Base-by-base conservation (phyloP, 1,140 invertebrate genomes). In the Habropoda laboriosa region DNA sequence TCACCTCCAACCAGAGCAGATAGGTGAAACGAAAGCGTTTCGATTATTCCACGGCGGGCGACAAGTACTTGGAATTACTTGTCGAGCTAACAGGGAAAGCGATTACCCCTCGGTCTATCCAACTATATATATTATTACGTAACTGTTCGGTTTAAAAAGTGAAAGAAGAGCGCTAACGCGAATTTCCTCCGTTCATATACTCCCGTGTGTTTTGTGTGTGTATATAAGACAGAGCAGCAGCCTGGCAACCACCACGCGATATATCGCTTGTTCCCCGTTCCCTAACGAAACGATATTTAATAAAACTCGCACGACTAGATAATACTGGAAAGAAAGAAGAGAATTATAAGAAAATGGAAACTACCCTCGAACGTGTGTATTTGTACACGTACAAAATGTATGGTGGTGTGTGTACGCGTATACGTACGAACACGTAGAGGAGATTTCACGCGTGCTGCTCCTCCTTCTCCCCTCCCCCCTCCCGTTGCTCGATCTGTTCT, bases 251-350 rank as follows among this genome's bases (percentile, higher is more conserved):
- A 38, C n/a, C 79, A 67, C 83, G 79, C 80, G 53, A 1, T 18
- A n/a, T 63, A 63, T 72, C 71, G 49, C 75, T 30, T 79, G 18
- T 38, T 55, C 38, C 75, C 64, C 40, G 30, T 86, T 75, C 73
- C 80, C 57, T 32, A 35, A 40, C 51, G 75, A 80, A 86, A 89
- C 82, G 87, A 88, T 89, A 88, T 91, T 57, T 89, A 90, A 91
- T 88, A 88, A 91, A 90, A 91, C 90, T 90, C 91, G 89, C 91
- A 91, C 92, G 92, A 93, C 92, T 93, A 93, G 92, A 93, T 93
- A 92, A 92, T 92, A 92, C 92, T 92, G 92, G 91, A 92, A 92
- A 90, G 85, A 82, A 21, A 27, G 21, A 74, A 38, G 74, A 91
- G 74, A 91, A 79, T 58, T 13, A n/a, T n/a, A 67, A 57, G 12